phyloP scores from a whole-genome alignment of 2,113 vertebrate genomes.

The Corydoras maculifer region DNA sequence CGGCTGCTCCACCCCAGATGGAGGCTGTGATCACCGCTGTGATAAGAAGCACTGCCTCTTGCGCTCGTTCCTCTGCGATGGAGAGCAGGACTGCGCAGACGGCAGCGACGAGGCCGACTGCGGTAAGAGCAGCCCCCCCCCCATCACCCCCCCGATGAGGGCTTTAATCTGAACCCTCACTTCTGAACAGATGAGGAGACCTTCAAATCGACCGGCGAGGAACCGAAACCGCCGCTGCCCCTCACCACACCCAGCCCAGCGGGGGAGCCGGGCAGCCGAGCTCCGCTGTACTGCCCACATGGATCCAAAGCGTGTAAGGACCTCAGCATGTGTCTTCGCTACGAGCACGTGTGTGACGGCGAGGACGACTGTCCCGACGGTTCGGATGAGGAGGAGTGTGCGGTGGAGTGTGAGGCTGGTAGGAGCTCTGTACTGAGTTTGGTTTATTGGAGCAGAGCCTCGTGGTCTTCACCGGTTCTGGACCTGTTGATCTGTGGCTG shows the following conservation, averaged over 20 bases:
- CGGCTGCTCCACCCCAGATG: slow-evolving; percentile 53
- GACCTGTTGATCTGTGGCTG: too few relatives aligned
- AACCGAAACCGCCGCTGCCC: neutral
- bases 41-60: slow-evolving; percentile 71
- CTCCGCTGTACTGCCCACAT: slow-evolving; percentile 14
- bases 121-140: slow-evolving; percentile 46
- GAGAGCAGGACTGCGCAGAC: slow-evolving; percentile 75
- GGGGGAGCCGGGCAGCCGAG: neutral
- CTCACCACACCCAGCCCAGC: neutral
- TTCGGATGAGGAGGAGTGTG: slow-evolving; percentile 64
- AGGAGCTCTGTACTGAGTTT: neutral
- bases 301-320: slow-evolving; percentile 27
- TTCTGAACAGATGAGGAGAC: too few relatives aligned
- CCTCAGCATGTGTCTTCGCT: slow-evolving; percentile 10
- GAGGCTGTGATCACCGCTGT: slow-evolving; percentile 71
- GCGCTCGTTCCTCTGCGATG: slow-evolving; percentile 73
- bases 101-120: slow-evolving; percentile 70
- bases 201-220: too few relatives aligned
- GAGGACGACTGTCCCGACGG: slow-evolving; percentile 36
- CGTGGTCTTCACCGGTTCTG: neutral
- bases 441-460: too few relatives aligned
- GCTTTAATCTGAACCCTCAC: too few relatives aligned
- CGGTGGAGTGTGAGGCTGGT: slow-evolving; percentile 41
- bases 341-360: slow-evolving; percentile 33
- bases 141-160: too few relatives aligned